Base-by-base conservation (phyloP, 2,113 vertebrate genomes). In the Rafetus swinhoei region DNA sequence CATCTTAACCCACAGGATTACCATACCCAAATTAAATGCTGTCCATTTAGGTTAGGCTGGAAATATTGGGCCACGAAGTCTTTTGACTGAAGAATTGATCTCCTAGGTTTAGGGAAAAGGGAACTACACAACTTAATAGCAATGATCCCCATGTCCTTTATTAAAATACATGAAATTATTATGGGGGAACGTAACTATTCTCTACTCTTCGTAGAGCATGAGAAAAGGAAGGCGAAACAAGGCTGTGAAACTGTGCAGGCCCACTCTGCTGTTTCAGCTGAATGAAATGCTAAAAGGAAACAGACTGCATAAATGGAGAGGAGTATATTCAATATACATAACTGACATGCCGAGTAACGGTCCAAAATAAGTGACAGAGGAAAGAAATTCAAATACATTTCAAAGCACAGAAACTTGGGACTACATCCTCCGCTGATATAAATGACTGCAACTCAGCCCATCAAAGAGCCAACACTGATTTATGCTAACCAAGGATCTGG, bases 81-180 rank as follows among this genome's bases (percentile, higher is more conserved):
- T n/a, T 35, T 35, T 32, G 10, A 29, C 27, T 45, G 1, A 27
- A 25, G 18, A 2, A 14, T 79, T 50, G 8, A 19, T n/a, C 0
- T 50, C 39, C 11, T 6, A 59, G 25, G 2, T 52, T 1, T 27
- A 35, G 69, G 27, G 35, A 57, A 90, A 86, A 7, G 24, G 69
- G n/a, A 19, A 19, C 11, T 74, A 22, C 69, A 74, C 9, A 57
- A 52, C n/a, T 54, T 0, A 3, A 9, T 35, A 3, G 13, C 9
- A 0, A 0, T 2, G 14, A 80, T 32, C 62, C 62, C 13, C 13
- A 21, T 9, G 22, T 35, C 35, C 10, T 74, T 39, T 39, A 12
- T 74, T 22, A 39, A 74, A 74, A 39, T 74, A 39, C 35, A 74
- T 74, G 69, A 39, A 74, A 39, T 39, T 74, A 39, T 15, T 9